Base-by-base conservation (phyloP, 53 echinoderm and acorn worm genomes). In the Henricia sp. region DNA sequence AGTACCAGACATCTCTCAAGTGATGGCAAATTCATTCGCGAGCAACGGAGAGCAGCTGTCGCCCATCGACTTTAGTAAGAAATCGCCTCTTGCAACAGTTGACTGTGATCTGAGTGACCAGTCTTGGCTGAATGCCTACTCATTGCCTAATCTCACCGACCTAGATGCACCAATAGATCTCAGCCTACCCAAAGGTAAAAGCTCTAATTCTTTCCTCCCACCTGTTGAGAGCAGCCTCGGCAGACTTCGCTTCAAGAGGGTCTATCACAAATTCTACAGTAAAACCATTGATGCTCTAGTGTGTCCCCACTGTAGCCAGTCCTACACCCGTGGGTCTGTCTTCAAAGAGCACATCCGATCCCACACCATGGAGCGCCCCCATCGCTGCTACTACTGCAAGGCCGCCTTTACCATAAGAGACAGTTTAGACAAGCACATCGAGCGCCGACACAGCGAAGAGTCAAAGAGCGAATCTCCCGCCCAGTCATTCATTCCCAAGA, bases 351-450 rank as follows among this genome's bases (percentile, higher is more conserved):
- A 99, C 74, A 92, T 99, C 64, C 60, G 99, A 30, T 87, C 92
- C 36, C 94, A 99, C 70, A 95, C 86, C 2, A 83, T 44, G 27
- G 99, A 99, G 70, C 90, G 99, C 17, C 99, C 99, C 14, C 83
- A 77, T 57, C 90, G 99, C 38, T 99, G 99, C 46, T 90, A 92
- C 50, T 84, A 77, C 55, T 99, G 99, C 48, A 67, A 90, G 42
- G 99, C 99, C 41, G 99, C 99, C 9, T 99, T 99, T 59, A 95
- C 94, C 23, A 86, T 85, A 69, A 88, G 91, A 69, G 90, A 90
- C 48, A 94, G 88, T 54, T 82, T 99, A 9, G 99, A 99, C 52
- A 91, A 91, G 52, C 99, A 99, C 51, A 95, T 99, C 50, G 74
- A 88, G 63, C 89, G 89, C 38, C 76, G 94, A 33, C 99, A 99